Conservation (phyloP, 2,888 invertebrate genomes). For the Amphimallon solstitiale region DNA sequence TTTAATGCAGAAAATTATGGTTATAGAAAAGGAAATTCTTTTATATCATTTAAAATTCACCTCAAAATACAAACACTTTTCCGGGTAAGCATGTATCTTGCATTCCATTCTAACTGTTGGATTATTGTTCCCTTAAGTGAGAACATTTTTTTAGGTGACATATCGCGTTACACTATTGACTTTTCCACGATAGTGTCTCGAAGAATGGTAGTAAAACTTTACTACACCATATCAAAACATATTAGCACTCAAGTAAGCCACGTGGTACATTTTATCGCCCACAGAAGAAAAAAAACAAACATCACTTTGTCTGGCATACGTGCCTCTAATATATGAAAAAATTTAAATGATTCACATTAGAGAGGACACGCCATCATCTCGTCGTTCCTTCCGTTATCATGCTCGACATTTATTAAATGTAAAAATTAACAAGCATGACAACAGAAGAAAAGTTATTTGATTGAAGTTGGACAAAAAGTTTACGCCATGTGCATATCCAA, state of each 20-base stretch:
- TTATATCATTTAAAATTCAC: no score
- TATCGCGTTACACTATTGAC: slow-evolving; percentile 27
- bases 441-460: background rate
- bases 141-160: slow-evolving; percentile 1
- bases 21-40: no score
- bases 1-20: no score
- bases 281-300: slow-evolving; percentile 19
- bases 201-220: slow-evolving; percentile 36
- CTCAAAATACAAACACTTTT: no score
- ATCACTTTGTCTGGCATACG: slow-evolving; percentile 7
- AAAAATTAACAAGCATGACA: slow-evolving; percentile 10
- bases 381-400: slow-evolving; percentile 17
- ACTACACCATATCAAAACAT: slow-evolving; percentile 35
- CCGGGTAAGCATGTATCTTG: no score
- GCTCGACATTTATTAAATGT: slow-evolving; percentile 18
- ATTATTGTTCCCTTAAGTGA: no score
- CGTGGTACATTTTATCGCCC: slow-evolving; percentile 34
- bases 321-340: slow-evolving; percentile 22
- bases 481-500: slow-evolving; percentile 16
- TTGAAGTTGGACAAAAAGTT: slow-evolving; percentile 19
- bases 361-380: background rate
- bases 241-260: slow-evolving; percentile 36
- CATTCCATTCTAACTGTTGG: slow-evolving; percentile 16
- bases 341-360: slow-evolving; percentile 5
- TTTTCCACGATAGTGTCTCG: slow-evolving; percentile 24